phyloP scores from a whole-genome alignment of 35 echinoderm and acorn worm genomes.

The Apostichopus californicus region DNA sequence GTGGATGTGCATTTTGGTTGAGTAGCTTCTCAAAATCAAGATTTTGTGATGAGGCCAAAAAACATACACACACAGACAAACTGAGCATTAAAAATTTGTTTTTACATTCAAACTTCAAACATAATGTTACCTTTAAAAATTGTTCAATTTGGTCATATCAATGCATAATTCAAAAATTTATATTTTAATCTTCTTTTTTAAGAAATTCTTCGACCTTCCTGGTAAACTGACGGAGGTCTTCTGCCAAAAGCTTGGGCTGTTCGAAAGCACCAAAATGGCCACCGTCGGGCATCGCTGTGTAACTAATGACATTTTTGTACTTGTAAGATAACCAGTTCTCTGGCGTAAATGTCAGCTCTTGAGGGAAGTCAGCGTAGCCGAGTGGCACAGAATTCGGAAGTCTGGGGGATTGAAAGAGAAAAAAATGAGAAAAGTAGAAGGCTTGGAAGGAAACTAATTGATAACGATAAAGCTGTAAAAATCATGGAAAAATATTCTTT shows the following conservation, averaged over 20 bases:
- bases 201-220: constrained; percentile 64
- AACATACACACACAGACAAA: too few species aligned
- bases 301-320: constrained; percentile 70
- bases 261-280: constrained; percentile 87
- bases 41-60: too few species aligned
- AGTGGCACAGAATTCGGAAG: not conserved
- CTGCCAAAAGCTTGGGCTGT: constrained; percentile 62
- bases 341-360: not conserved
- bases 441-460: not conserved
- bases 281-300: constrained; percentile 62
- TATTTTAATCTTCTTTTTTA: not conserved
- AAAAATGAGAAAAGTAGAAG: not conserved
- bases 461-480: not conserved
- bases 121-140: too few species aligned
- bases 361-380: not conserved
- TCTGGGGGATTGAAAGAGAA: not conserved
- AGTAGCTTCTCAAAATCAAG: too few species aligned
- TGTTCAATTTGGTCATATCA: too few species aligned
- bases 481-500: too few species aligned
- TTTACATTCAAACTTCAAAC: too few species aligned
- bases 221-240: constrained; percentile 80
- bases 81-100: too few species aligned
- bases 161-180: too few species aligned
- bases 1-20: too few species aligned
- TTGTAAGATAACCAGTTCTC: constrained; percentile 42